Conservation (phyloP, 2,797 vertebrate species). For the Bovichtus variegatus region DNA sequence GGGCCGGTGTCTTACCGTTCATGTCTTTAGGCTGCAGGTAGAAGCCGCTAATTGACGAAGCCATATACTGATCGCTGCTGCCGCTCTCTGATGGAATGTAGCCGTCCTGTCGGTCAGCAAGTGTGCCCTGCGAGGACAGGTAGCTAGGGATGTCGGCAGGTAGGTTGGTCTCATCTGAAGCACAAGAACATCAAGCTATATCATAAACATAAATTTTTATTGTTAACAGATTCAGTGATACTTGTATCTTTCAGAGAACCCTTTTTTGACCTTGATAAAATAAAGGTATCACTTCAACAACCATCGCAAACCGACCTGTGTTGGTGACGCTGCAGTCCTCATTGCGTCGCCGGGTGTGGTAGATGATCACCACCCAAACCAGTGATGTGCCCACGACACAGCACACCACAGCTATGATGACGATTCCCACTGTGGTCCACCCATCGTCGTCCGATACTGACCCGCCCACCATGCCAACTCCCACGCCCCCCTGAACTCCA, state of each 20-base stretch:
- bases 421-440: constrained; percentile 96
- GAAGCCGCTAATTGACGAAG: constrained; percentile 89
- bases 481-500: constrained; percentile 73
- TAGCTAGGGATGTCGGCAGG: constrained; percentile 97
- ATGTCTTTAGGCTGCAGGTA: constrained; percentile 92
- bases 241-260: neutral
- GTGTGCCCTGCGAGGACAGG: constrained; percentile 95
- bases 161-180: constrained; percentile 95
- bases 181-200: neutral
- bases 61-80: constrained; percentile 93
- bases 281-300: neutral
- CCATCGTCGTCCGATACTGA: constrained; percentile 87
- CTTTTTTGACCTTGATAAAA: neutral
- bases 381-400: constrained; percentile 98
- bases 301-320: constrained; percentile 87
- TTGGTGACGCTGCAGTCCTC: constrained; percentile 98
- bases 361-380: constrained; percentile 99
- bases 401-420: constrained; percentile 98
- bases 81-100: constrained; percentile 93
- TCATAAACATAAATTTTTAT: neutral
- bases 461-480: constrained; percentile 19
- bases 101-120: constrained; percentile 94
- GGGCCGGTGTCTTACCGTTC: constrained; percentile 81
- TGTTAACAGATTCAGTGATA: neutral
- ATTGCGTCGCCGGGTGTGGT: constrained; percentile 94